phyloP scores from a whole-genome alignment of 2,113 vertebrate genomes.

The Bubalus kerabau region DNA sequence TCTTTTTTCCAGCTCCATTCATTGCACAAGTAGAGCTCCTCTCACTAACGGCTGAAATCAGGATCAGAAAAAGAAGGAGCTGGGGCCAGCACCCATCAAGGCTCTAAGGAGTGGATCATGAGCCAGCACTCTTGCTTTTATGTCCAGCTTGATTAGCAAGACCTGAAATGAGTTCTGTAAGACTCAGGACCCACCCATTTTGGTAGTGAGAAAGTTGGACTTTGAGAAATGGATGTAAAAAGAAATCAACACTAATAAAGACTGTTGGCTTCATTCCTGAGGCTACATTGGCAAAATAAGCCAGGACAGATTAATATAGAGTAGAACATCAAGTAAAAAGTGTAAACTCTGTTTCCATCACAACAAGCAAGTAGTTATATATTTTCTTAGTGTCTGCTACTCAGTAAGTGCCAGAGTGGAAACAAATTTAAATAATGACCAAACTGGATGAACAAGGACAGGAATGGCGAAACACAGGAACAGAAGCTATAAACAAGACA shows the following conservation, averaged over 20 bases:
- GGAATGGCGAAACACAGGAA: neutral
- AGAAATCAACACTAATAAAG: neutral
- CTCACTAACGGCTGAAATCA: neutral
- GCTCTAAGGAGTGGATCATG: neutral
- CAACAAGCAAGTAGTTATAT: neutral
- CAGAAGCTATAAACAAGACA: neutral
- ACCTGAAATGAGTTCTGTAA: neutral
- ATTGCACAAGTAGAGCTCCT: neutral
- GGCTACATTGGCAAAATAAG: neutral
- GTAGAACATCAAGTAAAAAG: neutral
- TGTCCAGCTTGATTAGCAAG: neutral
- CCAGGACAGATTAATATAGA: neutral
- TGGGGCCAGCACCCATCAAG: fast-evolving
- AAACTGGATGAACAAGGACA: neutral
- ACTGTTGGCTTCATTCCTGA: neutral
- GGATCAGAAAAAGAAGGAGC: neutral
- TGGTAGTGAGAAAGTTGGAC: neutral
- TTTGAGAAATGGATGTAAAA: neutral
- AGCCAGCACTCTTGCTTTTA: neutral
- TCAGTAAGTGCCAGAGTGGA: neutral
- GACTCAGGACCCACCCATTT: neutral
- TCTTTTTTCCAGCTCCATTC: neutral
- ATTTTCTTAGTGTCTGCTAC: neutral
- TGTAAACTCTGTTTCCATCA: neutral
- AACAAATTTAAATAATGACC: neutral